Evolutionary conservation across 2,888 invertebrate genomes (phyloP).

Genomic region (Falcaria lacertinaria): DNA sequence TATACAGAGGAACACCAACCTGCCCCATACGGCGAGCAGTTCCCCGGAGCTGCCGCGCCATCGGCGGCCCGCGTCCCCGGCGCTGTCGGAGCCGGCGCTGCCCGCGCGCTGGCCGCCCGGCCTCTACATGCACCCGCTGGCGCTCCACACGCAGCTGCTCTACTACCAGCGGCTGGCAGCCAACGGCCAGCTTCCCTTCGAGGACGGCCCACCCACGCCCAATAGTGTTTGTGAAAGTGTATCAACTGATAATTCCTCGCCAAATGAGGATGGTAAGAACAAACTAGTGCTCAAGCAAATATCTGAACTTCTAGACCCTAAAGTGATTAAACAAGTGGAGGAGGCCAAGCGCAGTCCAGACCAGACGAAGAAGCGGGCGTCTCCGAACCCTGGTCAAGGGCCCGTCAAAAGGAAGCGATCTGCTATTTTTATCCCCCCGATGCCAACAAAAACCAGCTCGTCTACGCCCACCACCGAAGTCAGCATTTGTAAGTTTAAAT

Average conservation of each 20-base stretch:
- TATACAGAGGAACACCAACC: constrained; percentile 65
- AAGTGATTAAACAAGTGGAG: constrained; percentile 59
- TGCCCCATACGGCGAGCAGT: constrained; percentile 60
- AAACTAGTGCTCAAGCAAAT: constrained; percentile 71
- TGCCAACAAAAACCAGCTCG: constrained; percentile 85
- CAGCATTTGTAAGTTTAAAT: constrained; percentile 95
- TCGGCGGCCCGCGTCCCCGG: constrained; percentile 47
- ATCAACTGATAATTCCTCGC: constrained; percentile 49
- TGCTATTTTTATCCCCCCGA: constrained; percentile 91
- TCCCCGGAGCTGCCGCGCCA: constrained; percentile 63
- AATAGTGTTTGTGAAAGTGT: constrained; percentile 44
- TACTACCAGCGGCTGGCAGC: constrained; percentile 88
- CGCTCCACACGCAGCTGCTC: constrained; percentile 84
- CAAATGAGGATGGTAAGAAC: constrained; percentile 63
- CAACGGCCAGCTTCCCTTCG: constrained; percentile 62
- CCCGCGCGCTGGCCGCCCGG: constrained; percentile 78
- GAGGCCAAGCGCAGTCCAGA: constrained; percentile 52
- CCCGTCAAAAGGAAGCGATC: constrained; percentile 87
- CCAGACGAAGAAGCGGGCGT: constrained; percentile 68
- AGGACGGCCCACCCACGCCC: constrained; percentile 45
- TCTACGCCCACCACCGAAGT: constrained; percentile 90
- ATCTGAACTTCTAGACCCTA: constrained; percentile 67
- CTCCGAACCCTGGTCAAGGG: constrained; percentile 54
- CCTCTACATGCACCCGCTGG: constrained; percentile 86
- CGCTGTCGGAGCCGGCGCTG: constrained; percentile 62